Percentiles rank a stretch among this genome's conserved stretches.
Conservation (phyloP, 2,113 vertebrate species). For the Pyxicephalus adspersus region DNA sequence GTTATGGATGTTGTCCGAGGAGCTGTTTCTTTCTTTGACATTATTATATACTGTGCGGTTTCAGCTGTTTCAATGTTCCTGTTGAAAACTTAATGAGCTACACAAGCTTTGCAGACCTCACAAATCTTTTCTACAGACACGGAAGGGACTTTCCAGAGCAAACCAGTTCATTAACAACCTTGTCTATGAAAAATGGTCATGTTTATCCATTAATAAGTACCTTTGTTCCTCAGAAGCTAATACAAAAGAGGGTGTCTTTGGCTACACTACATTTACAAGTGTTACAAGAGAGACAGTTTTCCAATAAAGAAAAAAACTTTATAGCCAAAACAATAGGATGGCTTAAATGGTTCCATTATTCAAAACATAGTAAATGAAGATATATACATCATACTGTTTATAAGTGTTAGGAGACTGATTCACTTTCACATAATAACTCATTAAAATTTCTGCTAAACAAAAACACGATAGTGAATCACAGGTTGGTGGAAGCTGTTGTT, state of each 20-base stretch:
- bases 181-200: conserved; percentile 25
- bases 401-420: no score
- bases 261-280: conserved; percentile 7
- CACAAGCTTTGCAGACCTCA: conserved; percentile 29
- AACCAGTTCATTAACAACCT: conserved; percentile 28
- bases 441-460: no score
- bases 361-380: neutral
- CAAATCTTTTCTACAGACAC: conserved; percentile 31
- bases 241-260: neutral
- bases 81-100: conserved; percentile 47
- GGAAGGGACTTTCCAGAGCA: conserved; percentile 21
- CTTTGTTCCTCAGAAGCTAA: neutral
- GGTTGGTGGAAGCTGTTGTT: no score
- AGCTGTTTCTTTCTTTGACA: conserved; percentile 23
- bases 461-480: no score
- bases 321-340: neutral
- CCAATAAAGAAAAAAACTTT: conserved; percentile 4
- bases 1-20: conserved; percentile 29
- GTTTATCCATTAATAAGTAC: conserved; percentile 43
- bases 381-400: neutral
- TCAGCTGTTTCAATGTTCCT: conserved; percentile 21
- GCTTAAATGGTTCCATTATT: neutral
- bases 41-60: conserved; percentile 40
- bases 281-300: neutral
- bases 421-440: no score